phyloP scores from a whole-genome alignment of 2,888 invertebrate species.

The Synergus gifuensis region DNA sequence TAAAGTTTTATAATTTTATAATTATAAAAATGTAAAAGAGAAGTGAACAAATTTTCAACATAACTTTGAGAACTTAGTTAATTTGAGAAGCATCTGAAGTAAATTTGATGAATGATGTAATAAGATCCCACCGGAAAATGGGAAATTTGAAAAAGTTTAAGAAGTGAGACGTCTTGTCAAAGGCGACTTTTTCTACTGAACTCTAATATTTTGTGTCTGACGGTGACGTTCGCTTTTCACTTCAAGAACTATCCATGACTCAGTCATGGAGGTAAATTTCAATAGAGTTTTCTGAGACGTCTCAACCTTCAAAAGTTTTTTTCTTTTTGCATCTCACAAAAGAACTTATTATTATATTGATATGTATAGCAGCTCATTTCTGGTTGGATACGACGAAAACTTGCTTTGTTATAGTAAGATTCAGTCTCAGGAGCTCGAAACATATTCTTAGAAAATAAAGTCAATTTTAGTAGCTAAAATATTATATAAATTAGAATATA shows the following conservation, averaged over 20 bases:
- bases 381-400: no score
- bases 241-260: not conserved
- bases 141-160: conserved; percentile 6
- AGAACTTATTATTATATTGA: not conserved
- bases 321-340: not conserved
- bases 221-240: conserved; percentile 22
- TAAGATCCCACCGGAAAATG: no score
- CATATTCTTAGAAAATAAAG: no score
- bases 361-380: not conserved
- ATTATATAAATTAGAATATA: no score
- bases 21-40: not conserved
- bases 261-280: conserved; percentile 9
- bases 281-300: conserved; percentile 18
- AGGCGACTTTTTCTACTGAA: conserved; percentile 17
- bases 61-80: no score
- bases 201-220: conserved; percentile 23
- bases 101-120: no score
- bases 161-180: conserved; percentile 3
- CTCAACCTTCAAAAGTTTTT: not conserved
- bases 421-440: no score
- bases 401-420: no score
- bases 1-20: no score
- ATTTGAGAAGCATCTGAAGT: no score
- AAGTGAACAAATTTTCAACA: not conserved
- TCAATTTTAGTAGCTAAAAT: no score